These are phyloP conservation scores for Salminus brasiliensis DNA, from an alignment of 2,113 vertebrate species.

Conservation along the genomic window DNA sequence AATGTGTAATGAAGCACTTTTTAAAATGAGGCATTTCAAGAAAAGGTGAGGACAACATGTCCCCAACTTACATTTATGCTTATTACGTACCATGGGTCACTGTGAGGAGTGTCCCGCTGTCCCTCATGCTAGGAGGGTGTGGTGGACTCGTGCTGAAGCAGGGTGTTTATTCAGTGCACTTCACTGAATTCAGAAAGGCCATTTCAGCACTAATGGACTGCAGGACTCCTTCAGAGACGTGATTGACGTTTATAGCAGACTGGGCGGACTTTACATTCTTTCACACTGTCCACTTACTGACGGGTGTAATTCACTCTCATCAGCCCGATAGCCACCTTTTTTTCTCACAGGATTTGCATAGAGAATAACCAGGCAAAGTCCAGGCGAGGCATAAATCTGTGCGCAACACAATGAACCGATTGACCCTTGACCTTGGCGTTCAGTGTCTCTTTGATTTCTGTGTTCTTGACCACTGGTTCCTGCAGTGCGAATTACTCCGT, in stretches of 20 bases:
- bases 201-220: background rate
- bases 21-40: conserved; percentile 2
- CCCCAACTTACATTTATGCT: background rate
- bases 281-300: background rate
- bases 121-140: background rate
- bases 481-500: background rate
- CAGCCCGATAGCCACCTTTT: background rate
- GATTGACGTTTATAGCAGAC: background rate
- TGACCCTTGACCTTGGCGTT: background rate
- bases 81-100: background rate
- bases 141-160: background rate
- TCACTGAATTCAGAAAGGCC: background rate
- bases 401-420: background rate
- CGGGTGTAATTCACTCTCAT: background rate
- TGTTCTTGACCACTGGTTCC: background rate
- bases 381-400: conserved; percentile 17
- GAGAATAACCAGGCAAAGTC: conserved; percentile 7
- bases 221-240: background rate
- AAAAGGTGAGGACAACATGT: background rate
- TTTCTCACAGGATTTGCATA: conserved; percentile 30
- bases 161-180: background rate
- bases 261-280: background rate
- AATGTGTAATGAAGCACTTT: background rate
- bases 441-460: background rate
- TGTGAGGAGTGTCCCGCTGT: background rate